A percentile compares a stretch with the other conserved stretches of the same genome.
Conservation (phyloP, 92 coral and sea anemone genomes). For the Heteractis magnifica region DNA sequence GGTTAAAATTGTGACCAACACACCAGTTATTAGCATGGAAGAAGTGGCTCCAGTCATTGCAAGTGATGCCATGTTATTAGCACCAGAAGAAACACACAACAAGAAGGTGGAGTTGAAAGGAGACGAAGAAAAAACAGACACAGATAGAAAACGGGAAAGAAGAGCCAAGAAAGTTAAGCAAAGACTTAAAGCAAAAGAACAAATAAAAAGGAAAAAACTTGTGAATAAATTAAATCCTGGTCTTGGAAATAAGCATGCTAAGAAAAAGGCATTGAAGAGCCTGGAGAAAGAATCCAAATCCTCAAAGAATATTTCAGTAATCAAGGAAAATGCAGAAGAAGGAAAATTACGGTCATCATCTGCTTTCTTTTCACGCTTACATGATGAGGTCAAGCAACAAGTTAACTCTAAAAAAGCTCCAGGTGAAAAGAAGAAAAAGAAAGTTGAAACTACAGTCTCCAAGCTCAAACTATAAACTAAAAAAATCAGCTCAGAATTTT, state of each 20-base stretch:
- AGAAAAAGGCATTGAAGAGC: slow-evolving; percentile 65
- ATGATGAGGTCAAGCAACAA: slow-evolving; percentile 84
- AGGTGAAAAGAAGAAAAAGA: slow-evolving; percentile 47
- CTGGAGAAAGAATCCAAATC: slow-evolving; percentile 66
- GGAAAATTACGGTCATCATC: slow-evolving; percentile 74
- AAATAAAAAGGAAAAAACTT: slow-evolving; percentile 62
- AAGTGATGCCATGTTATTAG: slow-evolving; percentile 91
- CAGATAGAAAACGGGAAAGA: slow-evolving; percentile 84
- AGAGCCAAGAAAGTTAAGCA: slow-evolving; percentile 80
- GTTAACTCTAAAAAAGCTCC: slow-evolving; percentile 64
- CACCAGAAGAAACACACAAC: slow-evolving; percentile 92
- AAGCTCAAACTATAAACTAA: slow-evolving; percentile 63
- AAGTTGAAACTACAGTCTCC: slow-evolving; percentile 44
- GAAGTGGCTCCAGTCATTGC: slow-evolving; percentile 89
- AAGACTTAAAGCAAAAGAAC: slow-evolving; percentile 68
- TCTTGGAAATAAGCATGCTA: slow-evolving; percentile 86
- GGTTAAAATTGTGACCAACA: slow-evolving; percentile 79
- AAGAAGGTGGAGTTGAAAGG: slow-evolving; percentile 79
- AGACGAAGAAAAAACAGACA: slow-evolving; percentile 69
- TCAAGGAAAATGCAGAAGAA: slow-evolving; percentile 49
- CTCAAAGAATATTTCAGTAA: slow-evolving; percentile 61
- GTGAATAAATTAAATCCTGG: slow-evolving; percentile 74
- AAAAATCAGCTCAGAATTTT: not conserved
- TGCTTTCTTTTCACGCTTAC: slow-evolving; percentile 86
- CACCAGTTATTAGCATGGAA: slow-evolving; percentile 80